Evolutionary conservation across 2,113 vertebrate genomes (phyloP).

Genomic region (Platichthys stellatus): DNA sequence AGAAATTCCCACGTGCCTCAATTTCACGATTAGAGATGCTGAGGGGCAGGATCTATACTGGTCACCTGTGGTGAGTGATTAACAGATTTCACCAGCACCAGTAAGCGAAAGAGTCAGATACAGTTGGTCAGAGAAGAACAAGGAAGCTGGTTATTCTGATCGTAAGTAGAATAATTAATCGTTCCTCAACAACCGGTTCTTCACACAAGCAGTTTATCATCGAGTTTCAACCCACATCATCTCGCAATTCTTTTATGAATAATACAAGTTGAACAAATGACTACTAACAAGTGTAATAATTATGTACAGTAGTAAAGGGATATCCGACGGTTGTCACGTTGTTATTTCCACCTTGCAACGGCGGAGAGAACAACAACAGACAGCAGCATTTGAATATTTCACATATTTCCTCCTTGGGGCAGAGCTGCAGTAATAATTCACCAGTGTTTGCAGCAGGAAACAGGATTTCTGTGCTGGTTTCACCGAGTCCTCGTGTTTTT

Average conservation of each 20-base stretch:
- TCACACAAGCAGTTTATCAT: conserved; percentile 37
- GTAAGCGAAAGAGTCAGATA: conserved; percentile 57
- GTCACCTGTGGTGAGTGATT: conserved; percentile 42
- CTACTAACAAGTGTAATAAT: conserved; percentile 10
- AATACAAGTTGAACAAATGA: conserved; percentile 37
- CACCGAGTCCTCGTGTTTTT: conserved; percentile 26
- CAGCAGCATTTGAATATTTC: conserved; percentile 48
- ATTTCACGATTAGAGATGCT: conserved; percentile 56
- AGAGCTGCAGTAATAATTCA: conserved; percentile 56
- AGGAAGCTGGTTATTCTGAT: conserved; percentile 34
- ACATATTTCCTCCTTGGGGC: conserved; percentile 43
- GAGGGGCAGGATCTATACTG: conserved; percentile 47
- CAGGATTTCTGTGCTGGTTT: conserved; percentile 32
- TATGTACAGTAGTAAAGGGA: conserved; percentile 1
- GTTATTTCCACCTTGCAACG: conserved; percentile 10
- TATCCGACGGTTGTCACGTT: not conserved
- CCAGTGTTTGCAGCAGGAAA: conserved; percentile 31
- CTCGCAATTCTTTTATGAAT: conserved; percentile 27
- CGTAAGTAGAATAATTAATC: conserved; percentile 45
- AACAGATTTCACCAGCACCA: conserved; percentile 57
- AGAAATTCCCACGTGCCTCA: conserved; percentile 42
- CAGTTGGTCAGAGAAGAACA: conserved; percentile 45
- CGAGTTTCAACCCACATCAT: conserved; percentile 21
- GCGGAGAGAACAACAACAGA: conserved; percentile 18
- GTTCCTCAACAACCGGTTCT: conserved; percentile 49